Evolutionary conservation across 2,113 vertebrate genomes (phyloP).

Genomic region (Rhodinocichla rosea): DNA sequence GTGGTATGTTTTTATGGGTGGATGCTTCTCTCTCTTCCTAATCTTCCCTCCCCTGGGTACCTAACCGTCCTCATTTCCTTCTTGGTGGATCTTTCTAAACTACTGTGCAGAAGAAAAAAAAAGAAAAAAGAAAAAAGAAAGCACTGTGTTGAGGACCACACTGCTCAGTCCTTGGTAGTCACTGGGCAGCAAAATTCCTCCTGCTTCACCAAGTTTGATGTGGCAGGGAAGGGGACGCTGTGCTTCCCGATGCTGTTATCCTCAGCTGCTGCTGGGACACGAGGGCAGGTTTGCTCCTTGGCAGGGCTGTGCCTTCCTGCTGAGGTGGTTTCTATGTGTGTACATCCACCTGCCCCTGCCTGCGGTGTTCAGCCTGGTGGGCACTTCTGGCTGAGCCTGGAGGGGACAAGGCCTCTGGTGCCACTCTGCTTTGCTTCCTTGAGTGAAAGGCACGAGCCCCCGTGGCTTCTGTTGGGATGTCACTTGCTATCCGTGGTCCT

Average conservation of each 20-base stretch:
- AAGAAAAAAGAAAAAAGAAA: not conserved
- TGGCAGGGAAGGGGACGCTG: not conserved
- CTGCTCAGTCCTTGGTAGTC: not conserved
- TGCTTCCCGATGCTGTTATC: not conserved
- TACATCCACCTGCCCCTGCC: not conserved
- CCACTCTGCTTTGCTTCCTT: not conserved
- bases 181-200: not conserved
- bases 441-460: not conserved
- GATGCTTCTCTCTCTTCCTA: not conserved
- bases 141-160: not conserved
- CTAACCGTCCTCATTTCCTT: not conserved
- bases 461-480: not conserved
- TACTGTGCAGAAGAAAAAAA: not conserved
- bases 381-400: not conserved
- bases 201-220: not conserved
- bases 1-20: not conserved
- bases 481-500: rapidly evolving
- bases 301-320: not conserved
- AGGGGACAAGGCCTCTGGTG: rapidly evolving
- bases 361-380: not conserved
- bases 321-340: not conserved
- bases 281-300: not conserved
- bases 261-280: not conserved
- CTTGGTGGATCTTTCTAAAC: not conserved
- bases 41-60: not conserved